Evolutionary conservation across 2,797 vertebrate genomes (phyloP).

Genomic region (Triplophysa yarkandensis): DNA sequence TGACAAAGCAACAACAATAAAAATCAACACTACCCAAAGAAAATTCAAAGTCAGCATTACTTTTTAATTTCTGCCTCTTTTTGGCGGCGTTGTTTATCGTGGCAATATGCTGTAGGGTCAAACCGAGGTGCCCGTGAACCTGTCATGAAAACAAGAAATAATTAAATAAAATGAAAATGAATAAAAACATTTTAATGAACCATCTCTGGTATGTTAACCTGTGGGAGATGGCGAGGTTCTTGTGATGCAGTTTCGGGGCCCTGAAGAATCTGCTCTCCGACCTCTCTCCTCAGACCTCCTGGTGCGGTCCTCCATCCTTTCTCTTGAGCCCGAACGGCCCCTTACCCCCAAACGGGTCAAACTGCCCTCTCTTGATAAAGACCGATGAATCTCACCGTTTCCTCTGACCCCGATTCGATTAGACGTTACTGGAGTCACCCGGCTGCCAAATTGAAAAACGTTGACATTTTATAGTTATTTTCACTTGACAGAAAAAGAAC

Average conservation of each 20-base stretch:
- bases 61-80: conserved; percentile 81
- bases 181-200: conserved; percentile 57
- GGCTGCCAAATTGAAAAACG: conserved; percentile 65
- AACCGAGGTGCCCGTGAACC: conserved; percentile 78
- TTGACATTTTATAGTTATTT: too few species aligned
- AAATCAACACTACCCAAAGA: background rate
- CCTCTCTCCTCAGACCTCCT: conserved; percentile 69
- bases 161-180: background rate
- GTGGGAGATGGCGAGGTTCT: conserved; percentile 81
- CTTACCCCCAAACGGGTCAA: conserved; percentile 52
- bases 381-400: conserved; percentile 73
- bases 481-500: conserved; percentile 40
- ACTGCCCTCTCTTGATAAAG: conserved; percentile 73
- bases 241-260: conserved; percentile 65
- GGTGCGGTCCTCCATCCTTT: conserved; percentile 64
- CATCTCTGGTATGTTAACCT: conserved; percentile 57
- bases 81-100: conserved; percentile 81
- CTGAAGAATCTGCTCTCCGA: conserved; percentile 73
- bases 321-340: conserved; percentile 82
- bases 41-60: conserved; percentile 68
- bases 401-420: conserved; percentile 62
- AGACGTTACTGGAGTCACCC: conserved; percentile 66
- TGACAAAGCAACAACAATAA: conserved; percentile 10
- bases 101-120: conserved; percentile 89
- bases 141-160: conserved; percentile 52